Conservation (phyloP, 2,888 invertebrate species). For the Pollenia angustigena region DNA sequence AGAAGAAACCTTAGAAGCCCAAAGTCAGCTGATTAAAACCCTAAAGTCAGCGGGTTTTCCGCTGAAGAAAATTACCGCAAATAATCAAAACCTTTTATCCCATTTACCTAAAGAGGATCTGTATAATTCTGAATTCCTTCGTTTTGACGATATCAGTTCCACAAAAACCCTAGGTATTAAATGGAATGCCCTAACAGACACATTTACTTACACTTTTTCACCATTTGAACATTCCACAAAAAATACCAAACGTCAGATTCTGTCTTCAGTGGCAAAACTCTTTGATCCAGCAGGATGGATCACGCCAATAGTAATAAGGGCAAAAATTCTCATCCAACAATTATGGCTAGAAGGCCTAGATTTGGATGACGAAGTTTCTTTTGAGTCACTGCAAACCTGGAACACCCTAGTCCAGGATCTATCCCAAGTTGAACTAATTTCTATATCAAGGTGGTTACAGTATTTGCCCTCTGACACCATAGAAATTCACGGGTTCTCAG, state of each 20-base stretch:
- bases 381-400: background rate
- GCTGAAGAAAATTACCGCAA: no score
- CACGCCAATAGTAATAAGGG: no score
- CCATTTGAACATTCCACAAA: background rate
- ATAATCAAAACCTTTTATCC: no score
- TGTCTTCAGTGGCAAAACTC: background rate
- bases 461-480: background rate
- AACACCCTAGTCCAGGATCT: background rate
- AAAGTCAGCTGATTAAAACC: no score
- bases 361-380: background rate
- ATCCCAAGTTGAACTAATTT: background rate
- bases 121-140: background rate
- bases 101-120: background rate
- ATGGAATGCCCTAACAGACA: background rate
- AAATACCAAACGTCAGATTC: background rate
- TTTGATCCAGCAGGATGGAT: background rate
- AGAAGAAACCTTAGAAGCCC: no score
- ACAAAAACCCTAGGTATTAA: background rate
- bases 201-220: background rate
- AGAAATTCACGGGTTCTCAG: background rate
- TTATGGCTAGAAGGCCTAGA: background rate
- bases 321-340: no score
- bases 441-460: background rate
- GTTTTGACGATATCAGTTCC: background rate
- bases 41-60: no score